These are phyloP conservation scores for Meganola albula DNA, from an alignment of 2,888 invertebrate species.

Conservation along the genomic window DNA sequence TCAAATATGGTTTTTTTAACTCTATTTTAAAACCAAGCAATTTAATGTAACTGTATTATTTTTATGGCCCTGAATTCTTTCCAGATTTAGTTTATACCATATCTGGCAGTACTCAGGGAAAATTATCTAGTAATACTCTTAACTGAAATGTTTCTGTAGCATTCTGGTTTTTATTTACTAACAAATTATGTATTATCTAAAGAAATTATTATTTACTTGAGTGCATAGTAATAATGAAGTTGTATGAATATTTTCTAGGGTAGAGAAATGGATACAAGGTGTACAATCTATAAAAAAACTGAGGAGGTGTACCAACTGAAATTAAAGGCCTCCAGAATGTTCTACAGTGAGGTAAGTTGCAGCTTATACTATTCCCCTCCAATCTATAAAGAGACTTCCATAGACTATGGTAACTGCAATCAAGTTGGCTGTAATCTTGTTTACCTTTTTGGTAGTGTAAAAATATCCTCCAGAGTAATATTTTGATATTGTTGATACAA, in stretches of 20 bases:
- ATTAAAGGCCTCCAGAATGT: conserved; percentile 96
- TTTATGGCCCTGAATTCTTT: conserved; percentile 62
- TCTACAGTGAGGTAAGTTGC: conserved; percentile 88
- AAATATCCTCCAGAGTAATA: conserved; percentile 7
- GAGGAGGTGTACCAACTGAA: conserved; percentile 98
- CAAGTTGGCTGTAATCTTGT: no score
- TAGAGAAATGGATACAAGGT: conserved; percentile 94
- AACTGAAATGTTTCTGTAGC: conserved; percentile 32
- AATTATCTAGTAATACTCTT: conserved; percentile 40
- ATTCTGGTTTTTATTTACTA: conserved; percentile 44
- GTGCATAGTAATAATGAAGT: background rate
- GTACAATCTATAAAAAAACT: conserved; percentile 98
- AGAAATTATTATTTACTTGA: background rate
- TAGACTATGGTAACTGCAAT: no score
- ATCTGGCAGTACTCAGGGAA: conserved; percentile 57
- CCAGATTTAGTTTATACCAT: conserved; percentile 34
- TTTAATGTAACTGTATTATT: no score
- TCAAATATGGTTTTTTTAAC: no score
- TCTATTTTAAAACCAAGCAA: no score
- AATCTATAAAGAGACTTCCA: no score
- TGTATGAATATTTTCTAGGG: conserved; percentile 72
- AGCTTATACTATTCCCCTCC: no score
- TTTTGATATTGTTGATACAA: conserved; percentile 7
- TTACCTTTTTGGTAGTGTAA: no score
- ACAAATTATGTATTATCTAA: conserved; percentile 25